Evolutionary conservation across 2,113 vertebrate genomes (phyloP).

Genomic region (Smithornis capensis): DNA sequence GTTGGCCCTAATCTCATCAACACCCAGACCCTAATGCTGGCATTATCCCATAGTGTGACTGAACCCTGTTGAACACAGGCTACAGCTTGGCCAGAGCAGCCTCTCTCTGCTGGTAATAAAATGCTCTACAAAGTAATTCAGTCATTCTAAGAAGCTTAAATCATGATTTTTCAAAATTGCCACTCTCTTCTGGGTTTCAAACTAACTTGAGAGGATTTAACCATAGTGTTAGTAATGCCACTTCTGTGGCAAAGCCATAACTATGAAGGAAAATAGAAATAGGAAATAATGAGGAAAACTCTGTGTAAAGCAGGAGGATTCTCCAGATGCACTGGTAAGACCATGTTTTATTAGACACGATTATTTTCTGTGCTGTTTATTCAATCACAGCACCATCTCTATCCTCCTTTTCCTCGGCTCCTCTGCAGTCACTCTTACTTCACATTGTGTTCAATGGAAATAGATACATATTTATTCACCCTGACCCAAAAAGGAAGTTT

Average conservation of each 20-base stretch:
- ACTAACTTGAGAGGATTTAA: constrained; percentile 13
- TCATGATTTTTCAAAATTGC: constrained; percentile 12
- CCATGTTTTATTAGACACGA: constrained; percentile 3
- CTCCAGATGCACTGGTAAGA: constrained; percentile 12
- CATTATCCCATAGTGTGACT: neutral
- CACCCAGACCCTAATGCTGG: neutral
- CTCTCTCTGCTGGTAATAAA: neutral
- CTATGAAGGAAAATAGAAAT: constrained; percentile 5
- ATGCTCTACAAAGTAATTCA: neutral
- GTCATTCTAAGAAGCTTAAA: neutral
- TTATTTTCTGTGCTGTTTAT: constrained; percentile 36
- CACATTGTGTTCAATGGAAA: neutral
- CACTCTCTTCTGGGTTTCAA: neutral
- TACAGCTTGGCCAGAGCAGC: neutral
- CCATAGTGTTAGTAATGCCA: neutral
- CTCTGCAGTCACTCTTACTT: neutral
- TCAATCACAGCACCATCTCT: neutral
- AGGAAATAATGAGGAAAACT: constrained; percentile 25
- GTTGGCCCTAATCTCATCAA: neutral
- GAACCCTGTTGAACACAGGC: neutral
- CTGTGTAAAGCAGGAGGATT: constrained; percentile 3
- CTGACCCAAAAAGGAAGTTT: neutral
- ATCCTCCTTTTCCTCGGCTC: neutral
- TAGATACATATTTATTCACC: neutral
- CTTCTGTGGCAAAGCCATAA: constrained; percentile 11